phyloP scores from a whole-genome alignment of 1,140 invertebrate genomes.

The Meloidogyne hapla region DNA sequence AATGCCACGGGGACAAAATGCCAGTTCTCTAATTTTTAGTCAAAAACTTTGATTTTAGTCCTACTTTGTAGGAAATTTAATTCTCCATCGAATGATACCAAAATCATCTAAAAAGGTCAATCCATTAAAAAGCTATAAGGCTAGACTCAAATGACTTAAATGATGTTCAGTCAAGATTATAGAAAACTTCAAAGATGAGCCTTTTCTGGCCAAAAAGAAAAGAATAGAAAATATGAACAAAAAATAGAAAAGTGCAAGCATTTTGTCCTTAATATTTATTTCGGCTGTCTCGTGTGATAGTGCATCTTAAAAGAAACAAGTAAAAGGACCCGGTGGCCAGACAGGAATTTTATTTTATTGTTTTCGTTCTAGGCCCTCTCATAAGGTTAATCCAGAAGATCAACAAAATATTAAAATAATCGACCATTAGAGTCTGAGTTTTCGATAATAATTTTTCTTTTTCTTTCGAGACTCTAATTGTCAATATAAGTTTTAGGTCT shows the following conservation, averaged over 20 bases:
- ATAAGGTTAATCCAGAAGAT: background rate
- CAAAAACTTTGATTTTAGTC: background rate
- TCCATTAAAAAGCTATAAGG: background rate
- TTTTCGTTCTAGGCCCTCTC: background rate
- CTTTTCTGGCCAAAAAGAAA: background rate
- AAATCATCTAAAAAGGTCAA: background rate
- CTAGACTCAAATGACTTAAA: background rate
- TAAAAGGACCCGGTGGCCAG: background rate
- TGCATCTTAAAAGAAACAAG: background rate
- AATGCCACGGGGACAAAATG: no score
- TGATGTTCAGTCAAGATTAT: background rate
- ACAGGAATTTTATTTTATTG: background rate
- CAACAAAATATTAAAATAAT: background rate
- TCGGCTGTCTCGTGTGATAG: background rate
- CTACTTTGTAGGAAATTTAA: background rate
- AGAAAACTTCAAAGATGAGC: background rate
- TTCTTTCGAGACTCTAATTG: no score
- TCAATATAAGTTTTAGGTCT: no score
- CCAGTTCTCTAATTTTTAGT: no score
- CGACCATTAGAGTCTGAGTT: background rate
- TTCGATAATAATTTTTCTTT: background rate
- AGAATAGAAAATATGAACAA: background rate
- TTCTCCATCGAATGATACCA: conserved; percentile 1
- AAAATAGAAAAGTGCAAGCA: background rate
- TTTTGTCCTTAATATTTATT: background rate